Evolutionary conservation across 1,140 invertebrate species (phyloP), one percentile per base, ranked within the genome.

Genomic region (Pseudomyrmex dendroicus): DNA sequence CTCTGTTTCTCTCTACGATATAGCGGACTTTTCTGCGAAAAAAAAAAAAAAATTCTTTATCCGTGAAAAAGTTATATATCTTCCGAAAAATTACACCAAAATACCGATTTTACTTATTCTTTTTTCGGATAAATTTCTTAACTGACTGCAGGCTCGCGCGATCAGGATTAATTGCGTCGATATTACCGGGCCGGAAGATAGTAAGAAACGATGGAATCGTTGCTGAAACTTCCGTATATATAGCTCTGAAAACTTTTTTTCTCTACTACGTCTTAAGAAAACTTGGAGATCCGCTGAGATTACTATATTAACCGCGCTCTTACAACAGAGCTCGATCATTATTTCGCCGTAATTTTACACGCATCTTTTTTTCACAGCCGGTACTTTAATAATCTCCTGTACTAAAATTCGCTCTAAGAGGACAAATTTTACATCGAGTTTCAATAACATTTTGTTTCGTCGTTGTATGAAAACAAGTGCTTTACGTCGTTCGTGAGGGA

Each of bases 1-100:
- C 35, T 35, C 7, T 35, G 0, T 35, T 35, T 35, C 35, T 35
- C 54, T 68, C 67, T 66, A 66, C 44, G 48, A 50, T 82, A 62
- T 22, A 68, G 50, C 4, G 10, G 44, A 78, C 44, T 82, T 82
- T 83, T 76, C 57, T 17, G 63, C 50, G 61, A 56, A 57, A 70
- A 56, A 44, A 56, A 57, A 70, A 56, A 44, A 35, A 56, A 44
- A 35, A 83, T 76, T 20, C 46, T 76, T 83, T 67, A 72, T n/a
- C 25, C 17, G 35, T 56, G 17, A 73, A 7, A 35, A 84, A 84
- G 73, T 84, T 84, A 70, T 44, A 54, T 22, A 54, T 59, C 62
- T 52, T 67, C 22, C 57, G 57, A 84, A 77, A 83, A 77, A 83
- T 83, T 59, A 54, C 63, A 66, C n/a, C 63, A 48, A 78, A 78